Conservation (phyloP, 2,888 invertebrate species). For the Drosophila seclusa region DNA sequence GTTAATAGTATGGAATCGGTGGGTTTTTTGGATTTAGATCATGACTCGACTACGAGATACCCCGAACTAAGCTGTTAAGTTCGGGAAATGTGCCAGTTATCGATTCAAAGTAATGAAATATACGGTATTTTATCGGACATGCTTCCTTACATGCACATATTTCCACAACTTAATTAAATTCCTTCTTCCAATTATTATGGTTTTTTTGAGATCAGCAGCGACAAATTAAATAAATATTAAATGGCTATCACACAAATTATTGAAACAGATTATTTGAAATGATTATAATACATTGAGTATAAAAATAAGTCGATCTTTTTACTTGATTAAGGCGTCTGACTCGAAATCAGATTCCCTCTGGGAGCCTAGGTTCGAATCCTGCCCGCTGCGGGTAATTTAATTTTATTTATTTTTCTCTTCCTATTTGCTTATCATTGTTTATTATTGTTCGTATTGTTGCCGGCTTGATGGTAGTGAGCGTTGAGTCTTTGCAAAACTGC, state of each 20-base stretch:
- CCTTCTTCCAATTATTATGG: neutral
- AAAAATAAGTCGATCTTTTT: neutral
- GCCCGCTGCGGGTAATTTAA: constrained; percentile 82
- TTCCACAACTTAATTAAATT: neutral
- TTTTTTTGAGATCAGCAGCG: neutral
- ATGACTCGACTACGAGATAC: neutral
- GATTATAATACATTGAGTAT: neutral
- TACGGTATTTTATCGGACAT: neutral
- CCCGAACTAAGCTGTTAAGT: neutral
- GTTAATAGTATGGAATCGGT: too few relatives aligned
- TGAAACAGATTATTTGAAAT: neutral
- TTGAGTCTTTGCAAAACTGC: too few relatives aligned
- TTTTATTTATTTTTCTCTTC: too few relatives aligned
- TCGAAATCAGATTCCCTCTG: constrained; percentile 86
- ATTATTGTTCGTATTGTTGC: too few relatives aligned
- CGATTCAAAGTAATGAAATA: neutral
- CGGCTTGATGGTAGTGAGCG: too few relatives aligned
- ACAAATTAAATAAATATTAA: neutral
- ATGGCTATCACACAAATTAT: neutral
- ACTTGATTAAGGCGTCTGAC: constrained; percentile 85
- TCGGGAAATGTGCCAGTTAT: neutral
- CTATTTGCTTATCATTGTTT: too few relatives aligned
- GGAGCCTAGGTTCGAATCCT: constrained; percentile 86
- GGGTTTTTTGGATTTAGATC: too few relatives aligned
- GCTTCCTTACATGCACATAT: too few relatives aligned